Base-by-base conservation (phyloP, 2,113 vertebrate genomes). In the Syngnathus scovelli region DNA sequence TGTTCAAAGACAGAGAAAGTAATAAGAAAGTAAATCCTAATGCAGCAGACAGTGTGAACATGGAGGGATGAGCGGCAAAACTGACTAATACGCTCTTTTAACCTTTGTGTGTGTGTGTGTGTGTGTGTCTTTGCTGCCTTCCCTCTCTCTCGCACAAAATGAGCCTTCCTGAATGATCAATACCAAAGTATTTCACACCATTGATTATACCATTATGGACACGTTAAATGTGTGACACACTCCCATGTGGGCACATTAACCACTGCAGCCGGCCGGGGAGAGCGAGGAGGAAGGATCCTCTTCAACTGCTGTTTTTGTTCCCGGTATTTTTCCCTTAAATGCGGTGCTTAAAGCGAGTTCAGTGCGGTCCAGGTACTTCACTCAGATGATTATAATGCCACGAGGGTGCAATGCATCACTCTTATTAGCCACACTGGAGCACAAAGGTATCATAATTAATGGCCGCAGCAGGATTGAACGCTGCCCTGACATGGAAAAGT, bases 391-490 rank as follows among this genome's bases (percentile, higher is more conserved):
- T 90, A 90, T 86, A 87, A 90, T 86, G 87, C 87, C 90, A 89
- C 76, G 69, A 87, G 89, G 89, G 88, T 89, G 87, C 89, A 89
- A 87, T 90, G 88, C 87, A 88, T 89, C 89, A 87, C 89, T 90
- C 90, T 87, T 90, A 92, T 90, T 91, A 92, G 89, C 87, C 88
- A 86, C 90, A 86, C 84, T 74, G 85, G 85, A 88, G 87, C 89
- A 92, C 90, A 92, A 92, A 89, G 87, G 89, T 88, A 87, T 90
- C 86, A 90, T 92, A 92, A 92, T 92, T 92, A 92, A 91, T 90
- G 88, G 90, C 87, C 88, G 81, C 89, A 89, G 87, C 89, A 90
- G 90, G 90, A 90, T 87, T 89, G 85, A 89, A 86, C 83, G 74
- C 82, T 88, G 86, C 86, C 87, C 90, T 90, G 89, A 91, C 90